Percentiles rank a stretch among this genome's conserved stretches.
Conservation (phyloP, 2,888 invertebrate species). For the Dryadula phaetusa region DNA sequence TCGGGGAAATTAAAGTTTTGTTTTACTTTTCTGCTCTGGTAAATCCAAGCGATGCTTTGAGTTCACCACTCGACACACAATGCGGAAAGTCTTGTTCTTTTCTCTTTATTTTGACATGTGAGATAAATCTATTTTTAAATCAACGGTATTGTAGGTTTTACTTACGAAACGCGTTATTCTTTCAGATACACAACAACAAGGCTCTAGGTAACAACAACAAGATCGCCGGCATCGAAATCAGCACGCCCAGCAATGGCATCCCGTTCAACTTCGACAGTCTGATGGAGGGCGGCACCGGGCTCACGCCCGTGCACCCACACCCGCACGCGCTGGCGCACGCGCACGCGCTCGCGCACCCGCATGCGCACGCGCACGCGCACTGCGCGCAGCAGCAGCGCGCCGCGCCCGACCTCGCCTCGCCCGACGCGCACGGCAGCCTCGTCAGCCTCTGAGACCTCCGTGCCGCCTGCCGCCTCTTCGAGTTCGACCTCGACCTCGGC, state of each 20-base stretch:
- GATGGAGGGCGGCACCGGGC: conserved; percentile 96
- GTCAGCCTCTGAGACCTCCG: conserved; percentile 90
- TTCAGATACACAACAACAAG: conserved; percentile 80
- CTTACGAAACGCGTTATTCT: conserved; percentile 9
- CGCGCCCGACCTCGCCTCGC: conserved; percentile 88
- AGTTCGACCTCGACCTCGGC: conserved; percentile 30
- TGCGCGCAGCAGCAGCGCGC: conserved; percentile 92
- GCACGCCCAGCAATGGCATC: conserved; percentile 94
- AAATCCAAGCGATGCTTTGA: too few species aligned
- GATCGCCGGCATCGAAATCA: conserved; percentile 92
- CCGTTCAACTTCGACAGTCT: conserved; percentile 96
- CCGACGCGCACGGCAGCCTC: conserved; percentile 90
- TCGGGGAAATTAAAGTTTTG: too few species aligned
- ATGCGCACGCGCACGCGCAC: conserved; percentile 92
- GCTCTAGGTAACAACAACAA: conserved; percentile 79
- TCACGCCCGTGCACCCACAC: conserved; percentile 91
- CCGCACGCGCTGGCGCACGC: conserved; percentile 73
- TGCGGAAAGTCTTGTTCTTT: too few species aligned
- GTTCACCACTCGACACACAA: too few species aligned
- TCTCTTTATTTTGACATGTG: too few species aligned
- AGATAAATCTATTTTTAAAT: too few species aligned
- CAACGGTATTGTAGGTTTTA: background rate
- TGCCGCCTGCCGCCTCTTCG: conserved; percentile 51
- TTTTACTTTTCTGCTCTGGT: too few species aligned
- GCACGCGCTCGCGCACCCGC: conserved; percentile 90